Percentiles rank a stretch among this genome's conserved stretches.
phyloP scores from a whole-genome alignment of 2,888 invertebrate genomes.

The Acanthococcus lagerstroemiae region DNA sequence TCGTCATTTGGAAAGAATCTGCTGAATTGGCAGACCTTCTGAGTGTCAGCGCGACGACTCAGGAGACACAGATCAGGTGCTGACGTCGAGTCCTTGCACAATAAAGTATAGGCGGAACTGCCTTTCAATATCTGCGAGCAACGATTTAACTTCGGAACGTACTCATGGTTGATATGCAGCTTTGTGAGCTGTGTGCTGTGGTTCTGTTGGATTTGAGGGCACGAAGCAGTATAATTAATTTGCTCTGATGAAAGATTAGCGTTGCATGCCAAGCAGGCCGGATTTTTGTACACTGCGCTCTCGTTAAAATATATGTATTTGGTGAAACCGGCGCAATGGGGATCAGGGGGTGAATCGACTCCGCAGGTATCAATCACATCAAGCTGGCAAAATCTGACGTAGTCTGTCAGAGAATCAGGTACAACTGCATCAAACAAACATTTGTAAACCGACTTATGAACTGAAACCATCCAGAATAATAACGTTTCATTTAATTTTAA shows the following conservation, averaged over 20 bases:
- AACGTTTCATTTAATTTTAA: too few relatives aligned
- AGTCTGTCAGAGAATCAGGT: neutral
- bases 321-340: neutral
- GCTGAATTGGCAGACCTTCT: too few relatives aligned
- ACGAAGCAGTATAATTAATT: too few relatives aligned
- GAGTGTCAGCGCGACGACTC: too few relatives aligned
- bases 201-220: neutral
- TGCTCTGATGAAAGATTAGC: too few relatives aligned
- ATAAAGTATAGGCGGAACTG: neutral
- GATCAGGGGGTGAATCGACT: too few relatives aligned
- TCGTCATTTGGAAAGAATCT: neutral
- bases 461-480: too few relatives aligned
- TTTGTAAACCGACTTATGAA: too few relatives aligned
- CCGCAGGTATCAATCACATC: neutral
- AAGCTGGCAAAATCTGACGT: neutral
- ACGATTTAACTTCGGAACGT: neutral
- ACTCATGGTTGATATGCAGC: slow-evolving; percentile 32
- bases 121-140: neutral
- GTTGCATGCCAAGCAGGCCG: neutral
- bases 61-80: too few relatives aligned
- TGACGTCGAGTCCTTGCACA: too few relatives aligned
- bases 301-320: neutral
- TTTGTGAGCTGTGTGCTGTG: slow-evolving; percentile 40
- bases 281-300: neutral
- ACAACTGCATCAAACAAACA: neutral